Base-by-base conservation (phyloP, 2,797 vertebrate species). In the Sylvia borin region DNA sequence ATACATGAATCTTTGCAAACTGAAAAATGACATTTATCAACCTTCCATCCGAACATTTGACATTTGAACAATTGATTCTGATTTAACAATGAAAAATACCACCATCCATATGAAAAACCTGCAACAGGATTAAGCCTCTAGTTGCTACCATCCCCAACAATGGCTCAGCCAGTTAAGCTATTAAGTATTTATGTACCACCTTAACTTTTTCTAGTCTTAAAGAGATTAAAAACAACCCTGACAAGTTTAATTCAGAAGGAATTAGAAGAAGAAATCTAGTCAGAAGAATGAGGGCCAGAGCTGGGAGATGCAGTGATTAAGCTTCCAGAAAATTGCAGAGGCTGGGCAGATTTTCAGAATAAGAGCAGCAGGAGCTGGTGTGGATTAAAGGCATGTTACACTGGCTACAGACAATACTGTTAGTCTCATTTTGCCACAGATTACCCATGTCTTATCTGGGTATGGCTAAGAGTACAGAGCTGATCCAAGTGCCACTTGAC, bases 21-120 rank as follows among this genome's bases (percentile, higher is more conserved):
- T 34, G 38, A 88, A 91, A 96, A 93, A 90, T 87, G 47, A 91
- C 89, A 93, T 93, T 93, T 90, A 97, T 93, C 82, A 88, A 65
- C 89, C 79, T 88, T 88, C 72, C 50, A 57, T 85, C 65, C 38
- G 18, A 93, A 67, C 36, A 81, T 66, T 1, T 96, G 92, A 91
- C 84, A 94, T 91, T 90, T 91, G 68, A 94, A 91, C 84, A 94
- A 92, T 47, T 55, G 78, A 80, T 89, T 94, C 66, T 81, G 84
- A 79, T 66, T 83, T 85, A 90, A 88, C 38, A 77, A 51, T 27
- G 42, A 79, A 91, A 96, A 96, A 93, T 79, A 68, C 50, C 78
- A 80, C 50, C 72, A 83, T 83, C 27, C 75, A 51, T 48, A 80
- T 4, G 26, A 55, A 93, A 93, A 92, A 92, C 24, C 21, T 67